A percentile compares a stretch with the other conserved stretches of the same genome.
phyloP scores from a whole-genome alignment of 2,113 vertebrate species.

The human region DNA sequence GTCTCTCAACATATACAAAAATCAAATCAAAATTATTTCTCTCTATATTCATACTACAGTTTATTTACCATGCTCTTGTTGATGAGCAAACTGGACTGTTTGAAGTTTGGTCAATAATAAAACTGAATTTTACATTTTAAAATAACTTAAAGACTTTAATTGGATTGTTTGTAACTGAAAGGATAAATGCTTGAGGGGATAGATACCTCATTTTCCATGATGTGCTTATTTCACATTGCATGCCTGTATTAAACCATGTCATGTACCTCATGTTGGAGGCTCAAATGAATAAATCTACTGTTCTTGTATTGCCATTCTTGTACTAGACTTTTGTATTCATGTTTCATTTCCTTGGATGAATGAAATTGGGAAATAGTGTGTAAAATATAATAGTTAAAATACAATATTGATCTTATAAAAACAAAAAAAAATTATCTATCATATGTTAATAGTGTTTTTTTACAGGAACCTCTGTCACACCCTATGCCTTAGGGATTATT shows the following conservation, averaged over 20 bases:
- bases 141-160: too few relatives aligned
- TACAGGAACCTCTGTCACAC: background rate
- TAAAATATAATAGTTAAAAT: background rate
- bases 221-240: too few relatives aligned
- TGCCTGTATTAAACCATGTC: too few relatives aligned
- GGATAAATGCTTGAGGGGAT: too few relatives aligned
- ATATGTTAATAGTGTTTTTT: background rate
- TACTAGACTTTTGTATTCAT: background rate
- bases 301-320: background rate
- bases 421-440: background rate
- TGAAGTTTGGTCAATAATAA: background rate
- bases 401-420: background rate
- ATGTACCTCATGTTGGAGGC: too few relatives aligned
- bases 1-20: too few relatives aligned
- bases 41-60: too few relatives aligned
- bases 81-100: background rate
- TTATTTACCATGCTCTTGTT: background rate
- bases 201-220: too few relatives aligned
- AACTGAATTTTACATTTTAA: too few relatives aligned
- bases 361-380: background rate
- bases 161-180: too few relatives aligned
- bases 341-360: background rate
- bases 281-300: background rate
- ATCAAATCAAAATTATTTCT: too few relatives aligned
- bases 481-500: background rate